Conservation (phyloP, 1,140 invertebrate genomes). For the Littorina saxatilis region DNA sequence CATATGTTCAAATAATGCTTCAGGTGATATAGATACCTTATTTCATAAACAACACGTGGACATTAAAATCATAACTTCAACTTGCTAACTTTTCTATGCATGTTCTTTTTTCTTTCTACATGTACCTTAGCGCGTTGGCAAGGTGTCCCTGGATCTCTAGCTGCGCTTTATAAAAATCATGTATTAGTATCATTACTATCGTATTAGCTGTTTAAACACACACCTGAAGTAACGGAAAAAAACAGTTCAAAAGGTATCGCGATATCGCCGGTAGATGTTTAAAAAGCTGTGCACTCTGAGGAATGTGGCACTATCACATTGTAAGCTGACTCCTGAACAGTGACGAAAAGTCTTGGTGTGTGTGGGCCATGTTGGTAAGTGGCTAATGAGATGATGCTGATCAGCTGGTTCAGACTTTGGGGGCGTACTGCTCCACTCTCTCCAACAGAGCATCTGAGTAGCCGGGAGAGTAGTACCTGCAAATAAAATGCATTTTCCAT, state of each 20-base stretch:
- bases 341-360: neutral
- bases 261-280: neutral
- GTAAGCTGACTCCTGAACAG: neutral
- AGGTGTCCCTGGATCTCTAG: neutral
- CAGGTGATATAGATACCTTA: no score
- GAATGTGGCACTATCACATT: constrained; percentile 7
- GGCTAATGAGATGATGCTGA: neutral
- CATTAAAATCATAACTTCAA: no score
- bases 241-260: neutral
- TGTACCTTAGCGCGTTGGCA: neutral
- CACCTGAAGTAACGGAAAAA: neutral
- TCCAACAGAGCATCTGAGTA: constrained; percentile 86
- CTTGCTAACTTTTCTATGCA: no score
- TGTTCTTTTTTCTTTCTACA: neutral
- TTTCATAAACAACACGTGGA: no score
- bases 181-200: neutral
- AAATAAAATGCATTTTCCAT: constrained; percentile 63
- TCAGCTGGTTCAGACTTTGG: constrained; percentile 62
- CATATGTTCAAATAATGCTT: no score
- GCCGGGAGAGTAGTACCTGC: constrained; percentile 86
- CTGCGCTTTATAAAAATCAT: neutral
- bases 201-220: neutral
- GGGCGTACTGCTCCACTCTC: constrained; percentile 84
- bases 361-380: neutral
- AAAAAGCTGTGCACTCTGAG: constrained; percentile 4